Conservation (phyloP, 2,888 invertebrate species). For the Ethmia dodecea region DNA sequence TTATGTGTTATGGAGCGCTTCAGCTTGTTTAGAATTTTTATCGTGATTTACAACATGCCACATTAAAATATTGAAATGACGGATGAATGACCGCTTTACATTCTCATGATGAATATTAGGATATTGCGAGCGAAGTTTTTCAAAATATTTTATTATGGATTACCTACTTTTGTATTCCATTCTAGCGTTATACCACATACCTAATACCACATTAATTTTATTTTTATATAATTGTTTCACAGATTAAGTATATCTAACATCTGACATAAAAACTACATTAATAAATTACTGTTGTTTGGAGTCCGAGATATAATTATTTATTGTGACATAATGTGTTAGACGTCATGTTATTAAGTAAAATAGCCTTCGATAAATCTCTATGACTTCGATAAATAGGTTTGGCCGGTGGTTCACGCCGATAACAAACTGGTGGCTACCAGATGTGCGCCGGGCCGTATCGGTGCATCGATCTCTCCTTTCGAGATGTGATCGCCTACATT, state of each 20-base stretch:
- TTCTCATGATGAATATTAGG: conserved; percentile 6
- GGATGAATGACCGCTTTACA: conserved; percentile 22
- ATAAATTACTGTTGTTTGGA: conserved; percentile 20
- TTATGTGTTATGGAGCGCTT: conserved; percentile 39
- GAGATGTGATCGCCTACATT: conserved; percentile 51
- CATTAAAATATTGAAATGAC: conserved; percentile 20
- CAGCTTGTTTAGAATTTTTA: conserved; percentile 31
- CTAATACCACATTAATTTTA: not conserved
- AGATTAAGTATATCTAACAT: conserved; percentile 11
- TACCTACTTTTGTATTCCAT: too few species aligned
- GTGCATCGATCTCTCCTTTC: conserved; percentile 42
- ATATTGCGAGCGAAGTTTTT: not conserved
- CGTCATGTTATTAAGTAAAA: conserved; percentile 51
- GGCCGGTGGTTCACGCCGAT: conserved; percentile 51
- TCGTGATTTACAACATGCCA: conserved; percentile 25
- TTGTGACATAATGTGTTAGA: conserved; percentile 47
- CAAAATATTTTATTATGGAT: too few species aligned
- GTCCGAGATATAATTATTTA: conserved; percentile 37
- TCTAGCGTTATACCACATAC: too few species aligned
- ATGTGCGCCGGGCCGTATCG: conserved; percentile 47
- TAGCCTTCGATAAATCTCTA: conserved; percentile 52
- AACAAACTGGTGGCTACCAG: conserved; percentile 56
- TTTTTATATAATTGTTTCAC: conserved; percentile 2
- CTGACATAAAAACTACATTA: conserved; percentile 11
- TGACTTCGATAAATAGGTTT: conserved; percentile 62